phyloP scores from a whole-genome alignment of 2,888 invertebrate species.

The Cacoxenus indagator region DNA sequence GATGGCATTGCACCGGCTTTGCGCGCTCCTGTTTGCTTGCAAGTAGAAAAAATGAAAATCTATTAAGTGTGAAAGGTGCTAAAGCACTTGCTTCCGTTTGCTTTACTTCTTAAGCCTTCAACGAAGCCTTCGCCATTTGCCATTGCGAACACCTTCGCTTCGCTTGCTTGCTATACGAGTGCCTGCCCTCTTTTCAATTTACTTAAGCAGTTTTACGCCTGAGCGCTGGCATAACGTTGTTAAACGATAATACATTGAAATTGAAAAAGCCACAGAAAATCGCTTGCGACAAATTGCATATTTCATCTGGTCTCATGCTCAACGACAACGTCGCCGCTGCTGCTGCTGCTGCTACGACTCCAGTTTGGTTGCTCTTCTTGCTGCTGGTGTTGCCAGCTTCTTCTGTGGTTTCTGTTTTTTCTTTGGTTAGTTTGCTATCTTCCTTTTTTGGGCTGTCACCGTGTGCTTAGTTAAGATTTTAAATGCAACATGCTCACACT shows the following conservation, averaged over 20 bases:
- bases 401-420: neutral
- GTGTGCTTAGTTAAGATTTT: conserved; percentile 4
- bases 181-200: conserved; percentile 52
- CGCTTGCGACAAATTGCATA: conserved; percentile 63
- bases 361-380: no score
- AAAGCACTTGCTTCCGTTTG: conserved; percentile 47
- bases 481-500: neutral
- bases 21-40: neutral
- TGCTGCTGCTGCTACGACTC: neutral
- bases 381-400: neutral
- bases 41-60: conserved; percentile 34
- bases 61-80: conserved; percentile 48
- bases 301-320: conserved; percentile 39
- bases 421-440: neutral
- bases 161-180: neutral
- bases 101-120: neutral
- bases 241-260: conserved; percentile 64
- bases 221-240: conserved; percentile 65
- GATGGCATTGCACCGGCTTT: conserved; percentile 30
- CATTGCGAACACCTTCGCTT: no score
- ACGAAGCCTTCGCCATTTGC: neutral
- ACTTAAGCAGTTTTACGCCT: conserved; percentile 67
- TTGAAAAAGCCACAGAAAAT: conserved; percentile 58
- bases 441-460: neutral
- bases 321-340: neutral